Percentiles rank a stretch among this genome's conserved stretches.
Conservation (phyloP, 2,888 invertebrate species). For the Epinotia ramella region DNA sequence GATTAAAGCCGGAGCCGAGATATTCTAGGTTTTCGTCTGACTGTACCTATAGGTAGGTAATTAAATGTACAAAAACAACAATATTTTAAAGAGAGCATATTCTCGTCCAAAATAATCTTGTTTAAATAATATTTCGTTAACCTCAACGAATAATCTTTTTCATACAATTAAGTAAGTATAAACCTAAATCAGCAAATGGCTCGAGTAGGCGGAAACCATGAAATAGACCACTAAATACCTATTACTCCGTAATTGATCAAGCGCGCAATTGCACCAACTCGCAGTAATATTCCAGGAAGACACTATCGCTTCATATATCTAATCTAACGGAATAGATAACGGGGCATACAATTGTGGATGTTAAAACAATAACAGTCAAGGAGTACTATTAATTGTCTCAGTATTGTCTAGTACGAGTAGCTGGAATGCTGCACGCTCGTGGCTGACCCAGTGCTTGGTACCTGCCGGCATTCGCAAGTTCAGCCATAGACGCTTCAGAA, state of each 20-base stretch:
- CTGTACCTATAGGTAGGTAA: too few relatives aligned
- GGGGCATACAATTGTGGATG: conserved; percentile 14
- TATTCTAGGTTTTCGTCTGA: too few relatives aligned
- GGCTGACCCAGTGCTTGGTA: conserved; percentile 22
- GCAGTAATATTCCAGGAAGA: conserved; percentile 40
- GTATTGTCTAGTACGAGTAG: conserved; percentile 49
- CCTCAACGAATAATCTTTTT: neutral
- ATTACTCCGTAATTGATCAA: conserved; percentile 31
- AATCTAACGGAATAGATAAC: conserved; percentile 37
- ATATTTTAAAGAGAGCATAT: neutral
- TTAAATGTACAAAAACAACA: neutral
- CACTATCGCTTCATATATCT: conserved; percentile 36
- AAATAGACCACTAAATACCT: conserved; percentile 5
- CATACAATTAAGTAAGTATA: neutral
- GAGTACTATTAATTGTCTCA: conserved; percentile 61
- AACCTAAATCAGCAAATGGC: neutral
- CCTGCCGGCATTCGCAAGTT: neutral
- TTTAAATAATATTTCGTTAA: neutral
- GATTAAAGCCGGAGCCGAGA: too few relatives aligned
- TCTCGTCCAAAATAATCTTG: neutral
- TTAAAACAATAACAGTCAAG: conserved; percentile 25
- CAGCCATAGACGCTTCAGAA: neutral
- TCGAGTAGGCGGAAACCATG: neutral
- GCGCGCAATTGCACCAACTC: conserved; percentile 27
- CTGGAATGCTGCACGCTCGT: conserved; percentile 56